Evolutionary conservation across 2,113 vertebrate species (phyloP).

Genomic region (Paedocypris sp.): DNA sequence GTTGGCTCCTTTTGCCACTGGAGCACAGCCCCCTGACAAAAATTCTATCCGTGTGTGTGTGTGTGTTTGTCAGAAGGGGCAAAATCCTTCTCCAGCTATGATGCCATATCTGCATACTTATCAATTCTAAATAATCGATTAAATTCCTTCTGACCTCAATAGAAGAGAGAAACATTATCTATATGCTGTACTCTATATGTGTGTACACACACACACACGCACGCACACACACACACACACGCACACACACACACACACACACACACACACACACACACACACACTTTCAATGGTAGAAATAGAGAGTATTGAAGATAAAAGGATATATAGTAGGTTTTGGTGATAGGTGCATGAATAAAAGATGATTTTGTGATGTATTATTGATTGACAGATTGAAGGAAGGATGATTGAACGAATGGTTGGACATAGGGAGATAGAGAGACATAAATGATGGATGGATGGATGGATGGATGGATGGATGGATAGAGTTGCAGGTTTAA

Average conservation of each 20-base stretch:
- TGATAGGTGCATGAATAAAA: neutral
- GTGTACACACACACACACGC: no score
- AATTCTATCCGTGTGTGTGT: constrained; percentile 17
- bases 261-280: no score
- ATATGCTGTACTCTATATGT: no score
- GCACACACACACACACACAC: no score
- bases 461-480: neutral
- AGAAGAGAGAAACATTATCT: constrained; percentile 3
- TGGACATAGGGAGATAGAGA: neutral
- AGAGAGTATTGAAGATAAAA: no score
- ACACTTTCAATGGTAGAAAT: no score
- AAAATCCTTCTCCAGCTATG: constrained; percentile 27
- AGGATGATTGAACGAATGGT: neutral
- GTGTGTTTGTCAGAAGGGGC: constrained; percentile 9
- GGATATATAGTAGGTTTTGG: neutral
- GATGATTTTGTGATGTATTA: no score
- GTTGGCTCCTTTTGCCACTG: constrained; percentile 17
- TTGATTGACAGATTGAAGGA: neutral
- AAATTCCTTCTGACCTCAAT: constrained; percentile 22
- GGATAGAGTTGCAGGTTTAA: no score
- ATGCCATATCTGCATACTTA: constrained; percentile 39
- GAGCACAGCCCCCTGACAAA: constrained; percentile 25
- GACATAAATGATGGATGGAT: neutral
- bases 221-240: no score
- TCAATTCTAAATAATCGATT: constrained; percentile 38